Evolutionary conservation across 2,797 vertebrate species (phyloP), one percentile per base, ranked within the genome.

Genomic region (Anguilla marmorata): DNA sequence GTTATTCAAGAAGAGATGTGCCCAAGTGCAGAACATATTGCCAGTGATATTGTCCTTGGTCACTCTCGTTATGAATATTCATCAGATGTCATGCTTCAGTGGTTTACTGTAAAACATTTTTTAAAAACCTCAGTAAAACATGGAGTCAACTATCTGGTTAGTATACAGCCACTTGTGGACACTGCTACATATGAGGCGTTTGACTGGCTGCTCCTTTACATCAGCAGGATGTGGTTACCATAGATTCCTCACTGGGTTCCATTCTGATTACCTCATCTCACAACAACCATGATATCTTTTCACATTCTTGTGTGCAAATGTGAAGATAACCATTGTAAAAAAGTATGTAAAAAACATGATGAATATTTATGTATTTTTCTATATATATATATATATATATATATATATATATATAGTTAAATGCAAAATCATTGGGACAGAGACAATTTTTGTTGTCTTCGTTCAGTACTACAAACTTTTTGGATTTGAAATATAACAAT

Each of bases 101-200:
- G 27, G 24, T 72, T 72, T 7, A 72, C 8, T 27, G 66, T 72
- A 0, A 60, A 41, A 41, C 37, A 41, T 41, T 41, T 41, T 41
- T 3, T 41, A 30, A 69, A 69, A 72, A 6, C 8, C 27, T 30
- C 66, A 72, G 27, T 30, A 11, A 30, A 27, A 72, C 8, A 74
- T 14, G 27, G 69, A 11, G 48, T 30, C 66, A 33, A 66, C 3
- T 19, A 41, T 27, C 8, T 45, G 41, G n/a, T 24, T 74, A 74
- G 72, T 74, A 7, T 37, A 74, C 2, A 33, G 11, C 27, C 27
- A 74, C 33, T 21, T 74, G 72, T 37, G 72, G 72, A 37, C 1
- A 89, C 86, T 90, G 87, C 90, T 90, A 89, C 90, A 91, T 90
- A 58, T 72, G 87, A 91, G 88, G 86, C 85, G 85, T 86, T 33